Conservation (phyloP, 2,888 invertebrate genomes). For the Gibbula magus region DNA sequence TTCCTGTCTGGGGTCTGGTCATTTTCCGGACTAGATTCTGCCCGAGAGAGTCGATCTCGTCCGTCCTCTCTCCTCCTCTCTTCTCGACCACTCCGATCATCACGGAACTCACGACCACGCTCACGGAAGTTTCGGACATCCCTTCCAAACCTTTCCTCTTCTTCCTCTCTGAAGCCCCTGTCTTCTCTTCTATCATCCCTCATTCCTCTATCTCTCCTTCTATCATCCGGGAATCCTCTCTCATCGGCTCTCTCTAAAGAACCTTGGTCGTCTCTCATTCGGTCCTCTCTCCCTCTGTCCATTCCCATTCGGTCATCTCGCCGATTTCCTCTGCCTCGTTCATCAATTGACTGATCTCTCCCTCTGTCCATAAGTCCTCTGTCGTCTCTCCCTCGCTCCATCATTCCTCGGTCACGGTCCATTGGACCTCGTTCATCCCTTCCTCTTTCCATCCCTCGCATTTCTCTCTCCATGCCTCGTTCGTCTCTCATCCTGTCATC, state of each 20-base stretch:
- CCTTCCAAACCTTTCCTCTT: not conserved
- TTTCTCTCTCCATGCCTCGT: not conserved
- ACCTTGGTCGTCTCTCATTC: constrained; percentile 19
- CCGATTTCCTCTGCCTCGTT: constrained; percentile 25
- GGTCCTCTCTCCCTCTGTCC: constrained; percentile 32
- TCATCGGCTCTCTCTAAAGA: constrained; percentile 19
- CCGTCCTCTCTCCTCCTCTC: constrained; percentile 11
- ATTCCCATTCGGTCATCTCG: constrained; percentile 32
- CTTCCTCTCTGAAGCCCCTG: constrained; percentile 9
- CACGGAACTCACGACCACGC: constrained; percentile 26
- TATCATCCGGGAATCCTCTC: constrained; percentile 4
- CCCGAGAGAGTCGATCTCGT: not conserved
- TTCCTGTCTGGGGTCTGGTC: not conserved
- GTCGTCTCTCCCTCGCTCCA: not conserved
- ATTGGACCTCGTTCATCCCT: not conserved
- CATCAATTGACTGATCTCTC: constrained; percentile 19
- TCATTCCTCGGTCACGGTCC: not conserved
- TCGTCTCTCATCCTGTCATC: constrained; percentile 22
- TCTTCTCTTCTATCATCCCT: constrained; percentile 12
- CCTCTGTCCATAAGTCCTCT: constrained; percentile 7
- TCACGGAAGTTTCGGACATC: constrained; percentile 3
- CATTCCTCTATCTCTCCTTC: constrained; percentile 21
- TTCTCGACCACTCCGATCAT: constrained; percentile 22
- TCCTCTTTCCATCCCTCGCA: constrained; percentile 20
- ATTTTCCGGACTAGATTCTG: not conserved